Evolutionary conservation across 1,140 invertebrate genomes (phyloP), one percentile per base, ranked within the genome.

Genomic region (Homarus americanus): DNA sequence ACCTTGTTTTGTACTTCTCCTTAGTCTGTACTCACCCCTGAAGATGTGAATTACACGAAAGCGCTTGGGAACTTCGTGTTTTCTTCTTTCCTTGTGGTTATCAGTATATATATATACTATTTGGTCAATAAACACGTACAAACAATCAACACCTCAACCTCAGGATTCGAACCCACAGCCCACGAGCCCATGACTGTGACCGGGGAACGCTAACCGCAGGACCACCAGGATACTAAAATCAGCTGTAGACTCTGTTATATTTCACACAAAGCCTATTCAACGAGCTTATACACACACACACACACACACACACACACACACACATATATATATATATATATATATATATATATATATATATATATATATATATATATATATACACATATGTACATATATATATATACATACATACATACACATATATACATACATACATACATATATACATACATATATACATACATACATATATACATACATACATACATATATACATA

Each of bases 401-500:
- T 73, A 73, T 73, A 73, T 73, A 38, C 32, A 20, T 20, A 32
- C 32, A 38, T 73, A 73, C 32, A 73, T 38, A 38, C n/a, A 32
- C n/a, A 36, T 73, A 36, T 73, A 73, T 73, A 32, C 32, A 73
- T 73, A 58, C 24, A 58, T 58, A 58, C 24, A 58, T 58, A 58
- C 24, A 58, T 58, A 58, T 58, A 58, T 58, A 58, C 24, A 58
- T 58, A 58, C 24, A 58, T 58, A 58, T 58, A 58, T 58, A 58
- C 24, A 58, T 58, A 58, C 24, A 58, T 58, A 58, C 24, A 17
- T 58, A 58, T 58, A 58, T 58, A 58, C 24, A 58, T 58, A 58
- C 24, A 58, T 58, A 58, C 17, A 20, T 58, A 20, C 24, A 20
- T 58, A 20, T 58, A 20, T 58, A 20, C 24, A 20, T 58, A 20